Conservation (phyloP, 2,797 vertebrate species). For the Sarcophilus harrisii region DNA sequence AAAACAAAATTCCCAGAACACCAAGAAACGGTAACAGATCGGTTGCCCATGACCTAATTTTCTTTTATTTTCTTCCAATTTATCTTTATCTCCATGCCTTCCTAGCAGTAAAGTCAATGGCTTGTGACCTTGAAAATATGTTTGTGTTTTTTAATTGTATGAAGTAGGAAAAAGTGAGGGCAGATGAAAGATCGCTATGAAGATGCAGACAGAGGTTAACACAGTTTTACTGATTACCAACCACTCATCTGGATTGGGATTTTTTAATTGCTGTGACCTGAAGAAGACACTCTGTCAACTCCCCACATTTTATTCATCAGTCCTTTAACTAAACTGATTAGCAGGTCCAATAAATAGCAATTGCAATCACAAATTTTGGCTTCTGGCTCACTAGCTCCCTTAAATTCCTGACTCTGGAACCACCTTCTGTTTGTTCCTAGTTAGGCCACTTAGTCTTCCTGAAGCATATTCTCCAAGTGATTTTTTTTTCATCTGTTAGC, state of each 20-base stretch:
- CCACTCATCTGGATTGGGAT: neutral
- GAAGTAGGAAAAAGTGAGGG: neutral
- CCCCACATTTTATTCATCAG: neutral
- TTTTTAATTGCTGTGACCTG: neutral
- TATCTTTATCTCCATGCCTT: conserved; percentile 54
- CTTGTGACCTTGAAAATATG: neutral
- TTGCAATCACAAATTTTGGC: neutral
- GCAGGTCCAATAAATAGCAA: neutral
- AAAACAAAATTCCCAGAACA: neutral
- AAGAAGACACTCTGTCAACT: neutral
- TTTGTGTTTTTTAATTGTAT: conserved; percentile 29
- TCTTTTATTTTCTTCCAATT: conserved; percentile 59
- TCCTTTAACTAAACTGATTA: neutral
- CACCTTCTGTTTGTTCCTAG: neutral
- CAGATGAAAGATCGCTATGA: neutral
- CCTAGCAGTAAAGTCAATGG: conserved; percentile 23
- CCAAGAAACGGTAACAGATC: neutral
- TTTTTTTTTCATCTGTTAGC: neutral
- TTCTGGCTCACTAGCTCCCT: neutral
- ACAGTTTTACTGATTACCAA: neutral
- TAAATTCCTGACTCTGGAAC: neutral
- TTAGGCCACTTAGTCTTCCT: neutral
- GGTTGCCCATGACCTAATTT: neutral
- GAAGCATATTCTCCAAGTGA: too few relatives aligned
- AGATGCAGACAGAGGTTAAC: neutral